phyloP scores from a whole-genome alignment of 2,888 invertebrate genomes.

The Hypomecis punctinalis region DNA sequence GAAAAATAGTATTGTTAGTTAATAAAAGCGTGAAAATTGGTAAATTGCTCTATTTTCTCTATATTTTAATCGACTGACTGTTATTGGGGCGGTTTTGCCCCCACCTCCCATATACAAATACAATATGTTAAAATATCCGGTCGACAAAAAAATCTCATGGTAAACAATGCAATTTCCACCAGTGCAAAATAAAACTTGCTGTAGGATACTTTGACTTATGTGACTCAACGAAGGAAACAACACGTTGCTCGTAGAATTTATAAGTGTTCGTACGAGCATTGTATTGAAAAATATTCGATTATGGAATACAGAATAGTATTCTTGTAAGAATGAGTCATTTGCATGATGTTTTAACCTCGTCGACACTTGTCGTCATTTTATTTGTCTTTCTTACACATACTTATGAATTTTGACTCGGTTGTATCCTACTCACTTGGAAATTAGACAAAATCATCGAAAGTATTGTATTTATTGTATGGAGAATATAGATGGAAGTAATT shows the following conservation, averaged over 20 bases:
- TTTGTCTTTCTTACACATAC: background rate
- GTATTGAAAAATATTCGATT: conserved; percentile 60
- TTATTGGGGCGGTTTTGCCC: too few relatives aligned
- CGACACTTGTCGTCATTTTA: background rate
- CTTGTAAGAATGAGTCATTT: conserved; percentile 54
- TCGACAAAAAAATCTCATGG: too few relatives aligned
- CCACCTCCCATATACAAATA: too few relatives aligned
- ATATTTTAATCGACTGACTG: too few relatives aligned
- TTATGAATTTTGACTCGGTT: background rate
- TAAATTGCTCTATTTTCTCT: too few relatives aligned
- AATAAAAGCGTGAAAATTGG: too few relatives aligned
- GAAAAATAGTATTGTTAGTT: too few relatives aligned
- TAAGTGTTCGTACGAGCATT: conserved; percentile 52
- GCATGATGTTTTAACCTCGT: conserved; percentile 42
- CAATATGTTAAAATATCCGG: too few relatives aligned
- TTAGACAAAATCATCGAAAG: background rate
- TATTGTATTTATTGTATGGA: too few relatives aligned
- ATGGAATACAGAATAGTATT: conserved; percentile 56
- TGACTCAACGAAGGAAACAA: conserved; percentile 67
- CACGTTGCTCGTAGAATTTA: conserved; percentile 57
- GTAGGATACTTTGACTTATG: conserved; percentile 7
- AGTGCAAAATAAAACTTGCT: too few relatives aligned
- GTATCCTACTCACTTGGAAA: background rate
- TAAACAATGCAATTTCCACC: too few relatives aligned
- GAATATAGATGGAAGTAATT: too few relatives aligned